Percentiles rank a stretch among this genome's conserved stretches.
These are phyloP conservation scores for Eupeodes corollae DNA, from an alignment of 1,140 invertebrate species.

Conservation along the genomic window DNA sequence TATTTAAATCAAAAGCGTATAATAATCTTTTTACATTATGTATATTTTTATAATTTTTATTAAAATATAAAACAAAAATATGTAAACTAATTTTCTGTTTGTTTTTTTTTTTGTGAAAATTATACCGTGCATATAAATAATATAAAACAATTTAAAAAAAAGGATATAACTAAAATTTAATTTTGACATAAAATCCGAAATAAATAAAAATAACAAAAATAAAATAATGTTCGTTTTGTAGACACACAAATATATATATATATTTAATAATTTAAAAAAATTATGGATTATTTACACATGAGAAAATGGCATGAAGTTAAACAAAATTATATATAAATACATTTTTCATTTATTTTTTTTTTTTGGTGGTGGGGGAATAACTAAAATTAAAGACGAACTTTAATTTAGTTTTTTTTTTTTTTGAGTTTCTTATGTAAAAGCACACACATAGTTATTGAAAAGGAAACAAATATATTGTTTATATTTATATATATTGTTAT, in stretches of 20 bases:
- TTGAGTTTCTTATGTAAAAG: too few relatives aligned
- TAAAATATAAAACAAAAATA: constrained; percentile 18
- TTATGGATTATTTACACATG: constrained; percentile 2
- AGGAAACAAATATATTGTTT: background rate
- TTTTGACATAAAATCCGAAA: background rate
- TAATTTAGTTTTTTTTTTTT: background rate
- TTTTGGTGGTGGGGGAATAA: too few relatives aligned
- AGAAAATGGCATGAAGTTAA: background rate
- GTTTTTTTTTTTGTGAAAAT: constrained; percentile 14
- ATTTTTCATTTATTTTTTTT: too few relatives aligned
- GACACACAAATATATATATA: constrained; percentile 3
- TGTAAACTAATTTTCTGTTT: background rate
- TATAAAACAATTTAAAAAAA: background rate
- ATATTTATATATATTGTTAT: constrained; percentile 3
- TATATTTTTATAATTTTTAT: constrained; percentile 22
- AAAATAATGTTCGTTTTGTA: background rate
- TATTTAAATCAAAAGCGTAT: constrained; percentile 20
- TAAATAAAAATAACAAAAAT: background rate
- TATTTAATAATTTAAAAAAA: background rate
- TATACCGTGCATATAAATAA: background rate
- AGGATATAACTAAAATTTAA: constrained; percentile 5
- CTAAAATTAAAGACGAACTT: background rate
- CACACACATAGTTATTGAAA: too few relatives aligned
- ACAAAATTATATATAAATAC: background rate
- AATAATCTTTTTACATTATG: constrained; percentile 13